Conservation (phyloP, 2,888 invertebrate genomes). For the Ectemnius continuus region DNA sequence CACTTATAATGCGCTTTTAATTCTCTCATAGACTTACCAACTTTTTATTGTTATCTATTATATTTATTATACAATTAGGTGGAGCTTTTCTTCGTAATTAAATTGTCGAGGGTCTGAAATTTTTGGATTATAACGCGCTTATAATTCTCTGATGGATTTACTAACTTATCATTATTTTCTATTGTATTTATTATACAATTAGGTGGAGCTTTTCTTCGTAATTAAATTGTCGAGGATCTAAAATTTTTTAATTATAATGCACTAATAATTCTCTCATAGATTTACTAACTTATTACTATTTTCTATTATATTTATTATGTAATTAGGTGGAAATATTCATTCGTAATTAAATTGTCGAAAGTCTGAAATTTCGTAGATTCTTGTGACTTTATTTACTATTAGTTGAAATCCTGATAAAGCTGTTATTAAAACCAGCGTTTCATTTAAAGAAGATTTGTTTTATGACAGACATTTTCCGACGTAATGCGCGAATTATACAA, state of each 20-base stretch:
- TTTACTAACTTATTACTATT: neutral
- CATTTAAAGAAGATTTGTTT: too few species aligned
- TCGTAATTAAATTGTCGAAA: too few species aligned
- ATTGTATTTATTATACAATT: too few species aligned
- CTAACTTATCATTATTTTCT: neutral
- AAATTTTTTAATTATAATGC: constrained; percentile 1
- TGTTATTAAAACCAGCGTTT: too few species aligned
- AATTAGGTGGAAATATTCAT: neutral
- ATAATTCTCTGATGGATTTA: neutral
- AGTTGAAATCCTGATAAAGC: too few species aligned
- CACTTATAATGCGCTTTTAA: neutral
- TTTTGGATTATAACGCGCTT: neutral
- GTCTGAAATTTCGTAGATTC: too few species aligned
- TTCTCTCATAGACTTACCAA: neutral
- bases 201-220: neutral
- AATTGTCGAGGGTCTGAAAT: too few species aligned
- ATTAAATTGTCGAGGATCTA: too few species aligned
- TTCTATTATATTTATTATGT: neutral
- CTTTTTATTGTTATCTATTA: neutral
- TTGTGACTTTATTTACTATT: too few species aligned
- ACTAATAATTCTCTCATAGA: neutral
- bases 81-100: neutral
- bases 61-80: too few species aligned
- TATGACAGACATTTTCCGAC: too few species aligned
- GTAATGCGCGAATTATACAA: too few species aligned